These are phyloP conservation scores for Ashinkailepas kermadecensis DNA, from an alignment of 2,888 invertebrate species.

Conservation along the genomic window DNA sequence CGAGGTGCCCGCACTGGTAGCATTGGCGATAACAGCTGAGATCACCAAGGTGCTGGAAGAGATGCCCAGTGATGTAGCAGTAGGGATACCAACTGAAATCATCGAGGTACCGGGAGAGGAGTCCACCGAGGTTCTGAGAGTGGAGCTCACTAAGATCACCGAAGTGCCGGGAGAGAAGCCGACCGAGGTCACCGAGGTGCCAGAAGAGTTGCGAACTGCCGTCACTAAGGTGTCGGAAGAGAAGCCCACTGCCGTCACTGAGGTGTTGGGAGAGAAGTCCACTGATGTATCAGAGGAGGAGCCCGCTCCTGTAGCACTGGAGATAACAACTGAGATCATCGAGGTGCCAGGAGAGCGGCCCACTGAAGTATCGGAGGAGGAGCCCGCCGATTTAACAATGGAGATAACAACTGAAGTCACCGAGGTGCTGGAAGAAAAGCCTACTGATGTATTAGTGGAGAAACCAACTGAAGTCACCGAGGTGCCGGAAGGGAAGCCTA, in stretches of 20 bases:
- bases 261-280: not conserved
- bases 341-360: not conserved
- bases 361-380: not conserved
- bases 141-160: not conserved
- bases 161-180: not conserved
- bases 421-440: not conserved
- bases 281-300: not conserved
- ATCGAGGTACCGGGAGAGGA: not conserved
- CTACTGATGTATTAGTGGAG: not conserved
- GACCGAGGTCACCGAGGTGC: too few species aligned
- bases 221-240: not conserved
- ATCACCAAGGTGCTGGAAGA: too few species aligned
- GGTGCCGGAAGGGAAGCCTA: not conserved
- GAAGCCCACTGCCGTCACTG: not conserved
- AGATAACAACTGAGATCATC: not conserved
- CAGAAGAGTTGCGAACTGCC: too few species aligned
- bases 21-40: too few species aligned
- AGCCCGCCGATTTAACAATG: too few species aligned
- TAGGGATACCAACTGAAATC: not conserved
- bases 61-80: not conserved
- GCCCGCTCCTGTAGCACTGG: not conserved
- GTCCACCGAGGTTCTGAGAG: not conserved
- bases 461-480: constrained; percentile 13
- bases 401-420: not conserved
- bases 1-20: too few species aligned